Evolutionary conservation across 2,113 vertebrate species (phyloP).

Genomic region (Lamprotornis superbus): DNA sequence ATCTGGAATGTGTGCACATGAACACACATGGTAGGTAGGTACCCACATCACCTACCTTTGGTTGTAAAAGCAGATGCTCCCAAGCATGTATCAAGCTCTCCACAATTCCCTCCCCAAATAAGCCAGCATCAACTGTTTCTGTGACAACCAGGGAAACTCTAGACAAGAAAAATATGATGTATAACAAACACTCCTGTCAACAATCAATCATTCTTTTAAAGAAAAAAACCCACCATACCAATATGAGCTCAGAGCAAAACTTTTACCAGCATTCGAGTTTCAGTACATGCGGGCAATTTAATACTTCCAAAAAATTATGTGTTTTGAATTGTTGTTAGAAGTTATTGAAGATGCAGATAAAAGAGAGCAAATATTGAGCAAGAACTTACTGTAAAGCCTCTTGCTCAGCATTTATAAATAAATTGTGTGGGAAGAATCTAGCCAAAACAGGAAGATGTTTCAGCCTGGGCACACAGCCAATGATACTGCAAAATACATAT

Average conservation of each 20-base stretch:
- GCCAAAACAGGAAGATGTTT: slow-evolving; percentile 4
- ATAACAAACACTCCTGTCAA: neutral
- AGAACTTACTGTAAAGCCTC: neutral
- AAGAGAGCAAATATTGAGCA: neutral
- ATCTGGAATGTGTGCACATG: neutral
- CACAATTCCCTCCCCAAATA: slow-evolving; percentile 97
- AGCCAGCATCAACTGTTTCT: slow-evolving; percentile 96
- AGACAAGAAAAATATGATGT: neutral
- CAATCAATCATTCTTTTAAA: neutral
- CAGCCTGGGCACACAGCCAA: neutral
- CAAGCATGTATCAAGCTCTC: slow-evolving; percentile 97
- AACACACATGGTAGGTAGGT: too few species aligned
- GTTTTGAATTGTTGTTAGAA: neutral
- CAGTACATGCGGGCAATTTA: neutral
- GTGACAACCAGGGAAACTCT: slow-evolving; percentile 98
- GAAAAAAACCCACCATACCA: neutral
- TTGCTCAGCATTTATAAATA: neutral
- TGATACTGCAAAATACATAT: neutral
- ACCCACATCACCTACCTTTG: slow-evolving; percentile 76
- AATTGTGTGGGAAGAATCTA: neutral
- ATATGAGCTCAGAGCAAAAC: neutral
- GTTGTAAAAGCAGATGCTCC: slow-evolving; percentile 91
- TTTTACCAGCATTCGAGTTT: neutral
- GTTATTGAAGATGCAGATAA: neutral
- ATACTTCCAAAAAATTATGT: neutral